Evolutionary conservation across 1,140 invertebrate species (phyloP).

Genomic region (Olivierus martensii): DNA sequence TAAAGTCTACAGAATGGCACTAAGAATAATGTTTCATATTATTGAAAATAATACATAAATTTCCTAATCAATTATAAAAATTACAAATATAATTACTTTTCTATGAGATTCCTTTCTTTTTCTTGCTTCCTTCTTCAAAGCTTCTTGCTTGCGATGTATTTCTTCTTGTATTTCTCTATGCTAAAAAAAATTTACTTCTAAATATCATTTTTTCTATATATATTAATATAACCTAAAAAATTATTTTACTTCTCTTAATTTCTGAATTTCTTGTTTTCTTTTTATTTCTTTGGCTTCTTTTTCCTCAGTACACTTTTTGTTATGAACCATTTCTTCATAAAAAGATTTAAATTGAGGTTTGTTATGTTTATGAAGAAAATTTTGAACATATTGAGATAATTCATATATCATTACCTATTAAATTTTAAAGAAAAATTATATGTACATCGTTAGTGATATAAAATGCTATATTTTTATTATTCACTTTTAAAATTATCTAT

Average conservation of each 20-base stretch:
- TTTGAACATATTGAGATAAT: constrained; percentile 47
- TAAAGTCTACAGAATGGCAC: no score
- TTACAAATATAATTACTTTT: background rate
- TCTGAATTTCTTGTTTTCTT: constrained; percentile 40
- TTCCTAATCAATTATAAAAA: no score
- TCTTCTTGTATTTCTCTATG: constrained; percentile 15
- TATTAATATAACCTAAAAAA: constrained; percentile 26
- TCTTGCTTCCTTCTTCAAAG: constrained; percentile 15
- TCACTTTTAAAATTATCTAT: no score
- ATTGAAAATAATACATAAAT: no score
- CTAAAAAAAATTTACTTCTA: no score
- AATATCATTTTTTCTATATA: no score
- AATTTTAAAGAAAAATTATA: no score
- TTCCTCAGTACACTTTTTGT: constrained; percentile 42
- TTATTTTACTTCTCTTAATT: constrained; percentile 44
- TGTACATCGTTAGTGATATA: no score
- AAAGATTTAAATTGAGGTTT: constrained; percentile 56
- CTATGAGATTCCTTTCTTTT: constrained; percentile 6
- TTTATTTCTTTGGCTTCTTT: constrained; percentile 28
- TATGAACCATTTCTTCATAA: constrained; percentile 66
- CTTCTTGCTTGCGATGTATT: constrained; percentile 12
- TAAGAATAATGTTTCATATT: no score
- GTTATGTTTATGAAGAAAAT: constrained; percentile 55
- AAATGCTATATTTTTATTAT: no score
- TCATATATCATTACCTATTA: constrained; percentile 49